Base-by-base conservation (phyloP, 2,888 invertebrate species). In the Baccha elongata region DNA sequence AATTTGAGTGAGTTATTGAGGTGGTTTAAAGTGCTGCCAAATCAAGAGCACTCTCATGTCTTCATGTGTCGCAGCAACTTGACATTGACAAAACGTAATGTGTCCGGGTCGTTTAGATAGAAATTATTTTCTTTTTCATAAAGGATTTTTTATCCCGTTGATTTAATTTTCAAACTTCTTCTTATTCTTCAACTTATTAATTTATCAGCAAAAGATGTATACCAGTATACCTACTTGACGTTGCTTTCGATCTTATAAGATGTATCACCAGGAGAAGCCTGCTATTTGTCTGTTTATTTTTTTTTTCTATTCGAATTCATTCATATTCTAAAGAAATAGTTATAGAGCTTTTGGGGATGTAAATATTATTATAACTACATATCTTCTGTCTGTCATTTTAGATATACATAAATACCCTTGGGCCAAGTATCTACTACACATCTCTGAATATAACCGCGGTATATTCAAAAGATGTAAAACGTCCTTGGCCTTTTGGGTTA, bases 401-500 rank as follows among this genome's bases (percentile, higher is more conserved):
- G 55, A 37, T 35, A 23, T n/a, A n/a, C n/a, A n/a, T 60, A 44
- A 55, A 10, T 17, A 42, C 60, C 42, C 42, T 60, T 60, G 60
- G 29, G 42, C 0, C 23, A 23, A 55, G 29, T 6, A n/a, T n/a
- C 6, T 29, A 29, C 29, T 29, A 40, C 17, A 42, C 11, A 26
- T 29, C 37, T 17, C 58, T 42, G 2, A 42, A 58, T 44, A 60
- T 11, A 29, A 29, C 26, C 42, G 42, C 60, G 42, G 8, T 60
- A 11, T 26, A 8, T 29, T 55, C 8, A 13, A 23, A 21, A 17
- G 37, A 23, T 21, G 21, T 21, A 1, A 7, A 11, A 29, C n/a
- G 60, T 44, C 60, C 60, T 60, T 60, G 60, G 29, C 60, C 42
- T 60, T 60, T 60, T 29, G 6, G n/a, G 42, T 44, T 29, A 44